A percentile compares a stretch with the other conserved stretches of the same genome.
These are phyloP conservation scores for Lasioglossum vierecki DNA, from an alignment of 2,888 invertebrate genomes.

Conservation along the genomic window DNA sequence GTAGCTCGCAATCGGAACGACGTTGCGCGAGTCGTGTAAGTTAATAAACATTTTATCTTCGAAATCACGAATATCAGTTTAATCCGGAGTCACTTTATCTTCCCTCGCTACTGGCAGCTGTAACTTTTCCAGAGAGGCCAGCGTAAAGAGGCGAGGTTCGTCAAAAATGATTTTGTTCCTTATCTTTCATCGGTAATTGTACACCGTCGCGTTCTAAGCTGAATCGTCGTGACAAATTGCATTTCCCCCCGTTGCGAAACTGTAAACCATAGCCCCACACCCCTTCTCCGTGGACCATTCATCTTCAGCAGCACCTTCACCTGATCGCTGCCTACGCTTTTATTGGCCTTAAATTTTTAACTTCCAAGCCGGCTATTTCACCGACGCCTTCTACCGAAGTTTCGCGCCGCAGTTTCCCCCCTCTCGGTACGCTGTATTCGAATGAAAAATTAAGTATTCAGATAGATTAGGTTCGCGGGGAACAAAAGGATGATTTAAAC, in stretches of 20 bases:
- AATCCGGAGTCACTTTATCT: neutral
- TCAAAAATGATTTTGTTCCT: neutral
- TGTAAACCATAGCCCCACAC: neutral
- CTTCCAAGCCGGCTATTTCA: slow-evolving; percentile 11
- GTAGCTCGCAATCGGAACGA: neutral
- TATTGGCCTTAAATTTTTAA: slow-evolving; percentile 47
- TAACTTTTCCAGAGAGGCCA: neutral
- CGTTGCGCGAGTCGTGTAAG: neutral
- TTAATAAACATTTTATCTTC: neutral
- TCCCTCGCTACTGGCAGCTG: neutral
- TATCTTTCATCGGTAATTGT: slow-evolving; percentile 1
- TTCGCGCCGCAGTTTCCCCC: neutral
- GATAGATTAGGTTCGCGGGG: neutral
- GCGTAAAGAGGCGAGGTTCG: neutral
- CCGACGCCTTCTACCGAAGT: neutral
- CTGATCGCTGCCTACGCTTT: slow-evolving; percentile 21
- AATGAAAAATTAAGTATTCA: slow-evolving; percentile 34
- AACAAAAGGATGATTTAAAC: neutral
- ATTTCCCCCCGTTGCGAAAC: neutral
- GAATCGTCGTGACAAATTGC: slow-evolving; percentile 6
- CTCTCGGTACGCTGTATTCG: neutral
- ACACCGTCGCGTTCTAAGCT: neutral
- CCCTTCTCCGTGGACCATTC: neutral
- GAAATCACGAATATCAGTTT: neutral
- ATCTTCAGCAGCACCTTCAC: slow-evolving; percentile 3